phyloP scores from a whole-genome alignment of 2,113 vertebrate genomes.

The Egretta garzetta region DNA sequence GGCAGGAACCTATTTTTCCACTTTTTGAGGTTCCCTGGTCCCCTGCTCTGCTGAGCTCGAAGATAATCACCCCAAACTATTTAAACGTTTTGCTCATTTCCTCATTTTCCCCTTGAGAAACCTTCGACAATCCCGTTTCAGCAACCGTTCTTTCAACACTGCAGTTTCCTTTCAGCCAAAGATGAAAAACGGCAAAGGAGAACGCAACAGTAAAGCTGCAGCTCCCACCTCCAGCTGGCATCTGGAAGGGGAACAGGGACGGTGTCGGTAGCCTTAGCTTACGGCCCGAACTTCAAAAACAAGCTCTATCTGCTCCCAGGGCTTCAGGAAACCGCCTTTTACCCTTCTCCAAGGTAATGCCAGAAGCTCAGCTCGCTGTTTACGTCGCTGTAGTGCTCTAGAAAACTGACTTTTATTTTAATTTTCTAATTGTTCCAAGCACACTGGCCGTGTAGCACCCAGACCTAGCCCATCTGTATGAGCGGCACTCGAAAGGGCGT shows the following conservation, averaged over 20 bases:
- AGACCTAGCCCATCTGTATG: not conserved
- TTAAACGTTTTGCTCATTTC: not conserved
- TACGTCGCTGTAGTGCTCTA: not conserved
- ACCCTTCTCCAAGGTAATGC: not conserved
- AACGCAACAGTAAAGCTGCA: not conserved
- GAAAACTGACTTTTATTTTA: not conserved
- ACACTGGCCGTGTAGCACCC: not conserved
- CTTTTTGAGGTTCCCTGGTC: not conserved
- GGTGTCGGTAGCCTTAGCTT: fast-evolving
- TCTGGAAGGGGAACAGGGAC: fast-evolving
- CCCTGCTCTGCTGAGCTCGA: fast-evolving
- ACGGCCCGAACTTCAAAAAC: fast-evolving
- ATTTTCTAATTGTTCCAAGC: not conserved
- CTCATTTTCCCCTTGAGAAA: not conserved
- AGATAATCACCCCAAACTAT: not conserved
- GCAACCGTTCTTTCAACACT: not conserved
- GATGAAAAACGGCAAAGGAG: not conserved
- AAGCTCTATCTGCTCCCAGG: not conserved
- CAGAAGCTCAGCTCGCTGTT: not conserved
- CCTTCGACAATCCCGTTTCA: fast-evolving
- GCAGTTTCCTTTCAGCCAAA: not conserved
- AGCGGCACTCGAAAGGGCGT: not conserved
- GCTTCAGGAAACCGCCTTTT: not conserved
- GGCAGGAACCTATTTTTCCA: not conserved
- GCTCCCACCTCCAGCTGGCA: not conserved